These are phyloP conservation scores for Invenusta paracnida DNA, from an alignment of 2,888 invertebrate genomes.

Conservation along the genomic window DNA sequence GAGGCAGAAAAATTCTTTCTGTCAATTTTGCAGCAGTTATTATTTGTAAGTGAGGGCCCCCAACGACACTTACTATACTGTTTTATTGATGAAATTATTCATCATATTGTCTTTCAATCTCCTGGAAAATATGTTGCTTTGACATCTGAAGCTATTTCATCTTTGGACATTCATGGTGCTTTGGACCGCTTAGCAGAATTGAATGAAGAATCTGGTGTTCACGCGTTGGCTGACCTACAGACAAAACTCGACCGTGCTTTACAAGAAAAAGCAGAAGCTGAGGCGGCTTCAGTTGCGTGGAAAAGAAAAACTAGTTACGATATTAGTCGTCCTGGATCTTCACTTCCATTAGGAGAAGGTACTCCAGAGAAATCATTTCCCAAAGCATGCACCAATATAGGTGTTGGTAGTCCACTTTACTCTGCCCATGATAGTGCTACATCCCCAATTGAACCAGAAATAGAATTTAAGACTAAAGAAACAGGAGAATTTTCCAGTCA, in stretches of 20 bases:
- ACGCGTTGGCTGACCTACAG: conserved; percentile 4
- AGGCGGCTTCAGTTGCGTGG: conserved; percentile 15
- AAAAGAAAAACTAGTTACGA: neutral
- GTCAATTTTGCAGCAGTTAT: conserved; percentile 27
- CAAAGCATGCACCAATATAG: neutral
- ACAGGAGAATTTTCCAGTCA: neutral
- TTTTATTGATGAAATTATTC: conserved; percentile 35
- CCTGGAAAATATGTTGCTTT: conserved; percentile 12
- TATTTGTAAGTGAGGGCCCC: conserved; percentile 24
- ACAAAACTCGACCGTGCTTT: conserved; percentile 31
- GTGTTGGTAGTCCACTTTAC: neutral
- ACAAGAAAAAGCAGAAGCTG: conserved; percentile 35
- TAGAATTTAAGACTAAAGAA: neutral
- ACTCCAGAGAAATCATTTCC: neutral
- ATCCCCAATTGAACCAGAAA: neutral
- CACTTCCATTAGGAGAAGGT: neutral
- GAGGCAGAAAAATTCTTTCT: neutral
- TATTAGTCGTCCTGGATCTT: neutral
- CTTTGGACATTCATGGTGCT: neutral
- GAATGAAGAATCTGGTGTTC: neutral
- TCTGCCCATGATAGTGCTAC: neutral
- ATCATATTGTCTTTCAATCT: conserved; percentile 24
- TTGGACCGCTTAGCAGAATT: neutral
- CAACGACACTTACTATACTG: neutral
- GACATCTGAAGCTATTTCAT: neutral